Percentiles rank a stretch among this genome's conserved stretches.
phyloP scores from a whole-genome alignment of 2,888 invertebrate species.

The Gari tellinella region DNA sequence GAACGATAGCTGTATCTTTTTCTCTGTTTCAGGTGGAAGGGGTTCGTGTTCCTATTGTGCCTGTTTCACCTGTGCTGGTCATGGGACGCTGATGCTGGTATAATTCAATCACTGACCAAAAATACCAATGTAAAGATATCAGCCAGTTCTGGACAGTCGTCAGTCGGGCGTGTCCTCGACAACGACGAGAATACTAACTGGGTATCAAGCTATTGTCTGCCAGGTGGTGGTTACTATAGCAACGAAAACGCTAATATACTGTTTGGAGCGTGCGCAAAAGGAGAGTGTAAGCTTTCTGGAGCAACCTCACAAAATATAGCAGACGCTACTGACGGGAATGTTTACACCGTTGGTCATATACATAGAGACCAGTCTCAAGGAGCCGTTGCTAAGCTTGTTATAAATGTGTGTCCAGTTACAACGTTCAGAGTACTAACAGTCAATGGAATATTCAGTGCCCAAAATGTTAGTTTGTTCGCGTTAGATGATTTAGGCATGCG shows the following conservation, averaged over 20 bases:
- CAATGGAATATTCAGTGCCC: constrained; percentile 50
- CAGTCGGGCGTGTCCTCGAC: constrained; percentile 53
- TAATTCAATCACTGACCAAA: constrained; percentile 68
- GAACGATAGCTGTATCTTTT: too few species aligned
- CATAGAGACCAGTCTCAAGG: constrained; percentile 14
- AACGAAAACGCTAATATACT: constrained; percentile 62
- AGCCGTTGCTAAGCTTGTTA: constrained; percentile 12
- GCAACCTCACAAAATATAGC: constrained; percentile 16
- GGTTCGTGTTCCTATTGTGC: too few species aligned
- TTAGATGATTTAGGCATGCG: not conserved
- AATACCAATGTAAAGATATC: constrained; percentile 40
- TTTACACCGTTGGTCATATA: constrained; percentile 40
- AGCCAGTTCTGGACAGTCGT: constrained; percentile 42
- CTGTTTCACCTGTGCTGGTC: not conserved
- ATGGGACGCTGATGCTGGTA: constrained; percentile 73
- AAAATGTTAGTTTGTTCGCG: constrained; percentile 8
- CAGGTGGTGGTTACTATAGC: constrained; percentile 49
- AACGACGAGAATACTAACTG: constrained; percentile 68
- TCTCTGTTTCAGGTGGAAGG: too few species aligned
- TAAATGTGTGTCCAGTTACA: constrained; percentile 27
- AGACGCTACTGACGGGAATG: constrained; percentile 57
- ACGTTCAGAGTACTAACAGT: constrained; percentile 45
- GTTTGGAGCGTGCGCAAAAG: constrained; percentile 37
- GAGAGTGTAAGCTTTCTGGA: constrained; percentile 37
- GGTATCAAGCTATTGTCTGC: constrained; percentile 67